Base-by-base conservation (phyloP, 2,113 vertebrate species). In the Himantopus leucocephalus region DNA sequence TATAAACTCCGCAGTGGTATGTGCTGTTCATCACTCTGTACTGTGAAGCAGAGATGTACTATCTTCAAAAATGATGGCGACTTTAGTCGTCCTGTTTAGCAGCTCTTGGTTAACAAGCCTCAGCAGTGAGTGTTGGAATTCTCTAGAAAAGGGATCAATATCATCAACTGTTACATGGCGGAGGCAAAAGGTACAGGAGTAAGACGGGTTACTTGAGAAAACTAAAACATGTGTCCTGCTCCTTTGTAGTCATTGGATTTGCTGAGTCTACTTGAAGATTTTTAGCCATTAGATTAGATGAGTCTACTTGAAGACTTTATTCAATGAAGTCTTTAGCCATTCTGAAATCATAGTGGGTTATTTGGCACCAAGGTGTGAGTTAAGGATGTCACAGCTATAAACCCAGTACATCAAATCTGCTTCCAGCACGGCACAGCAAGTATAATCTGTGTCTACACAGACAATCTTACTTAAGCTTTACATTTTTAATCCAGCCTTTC, bases 381-480 rank as follows among this genome's bases (percentile, higher is more conserved):
- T 83, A 27, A 9, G 16, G 39, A 7, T 58, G 21, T 64, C 50
- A 32, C 35, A 64, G 26, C 19, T 68, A 5, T 7, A 63, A 56
- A 22, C 6, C 6, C 27, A 27, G 6, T 11, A 39, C 4, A 34
- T 34, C 21, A 34, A 11, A 59, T 71, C n/a, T 41, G 16, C 30
- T 76, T 89, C 43, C 60, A 67, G 47, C 35, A n/a, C 0, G 2
- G 26, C 55, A 14, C 6, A 35, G 21, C 34, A 71, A 14, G 34
- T 58, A 11, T 9, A 50, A 55, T 15, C 24, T n/a, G 6, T 34
- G 23, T 37, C 16, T n/a, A 5, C 11, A 14, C 0, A 0, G 48
- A 59, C 7, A 63, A n/a, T 41, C 6, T 48, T 68, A 30, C 48
- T 56, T 53, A 71, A 27, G 1, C 6, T 32, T 88, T 21, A 26